Conservation (phyloP, 2,113 vertebrate species). For the Colossoma macropomum region DNA sequence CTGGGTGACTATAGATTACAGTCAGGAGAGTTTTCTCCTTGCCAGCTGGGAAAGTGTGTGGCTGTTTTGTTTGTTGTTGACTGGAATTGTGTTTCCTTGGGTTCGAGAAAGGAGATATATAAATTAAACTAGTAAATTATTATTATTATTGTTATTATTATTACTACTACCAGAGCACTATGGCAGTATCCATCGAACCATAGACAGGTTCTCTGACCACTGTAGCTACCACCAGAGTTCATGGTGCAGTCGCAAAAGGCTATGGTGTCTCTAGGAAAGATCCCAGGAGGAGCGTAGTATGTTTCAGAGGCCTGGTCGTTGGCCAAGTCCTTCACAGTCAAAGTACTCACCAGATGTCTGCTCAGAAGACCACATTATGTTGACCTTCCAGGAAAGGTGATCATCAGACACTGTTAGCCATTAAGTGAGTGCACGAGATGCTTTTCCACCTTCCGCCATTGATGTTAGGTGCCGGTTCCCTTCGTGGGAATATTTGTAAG, state of each 20-base stretch:
- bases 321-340: conserved; percentile 30
- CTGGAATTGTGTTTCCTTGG: no score
- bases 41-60: no score
- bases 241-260: not conserved
- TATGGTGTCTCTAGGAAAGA: not conserved
- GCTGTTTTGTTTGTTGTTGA: no score
- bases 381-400: conserved; percentile 28
- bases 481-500: conserved; percentile 22
- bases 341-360: not conserved
- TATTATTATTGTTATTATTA: no score
- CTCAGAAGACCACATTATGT: conserved; percentile 20
- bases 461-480: conserved; percentile 15
- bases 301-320: not conserved
- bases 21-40: no score
- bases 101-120: no score
- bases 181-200: not conserved
- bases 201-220: not conserved
- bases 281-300: not conserved
- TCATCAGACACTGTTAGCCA: not conserved
- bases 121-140: no score
- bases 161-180: no score
- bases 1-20: no score
- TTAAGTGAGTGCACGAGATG: conserved; percentile 9
- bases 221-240: not conserved
- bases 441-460: not conserved